These are phyloP conservation scores for Vimba vimba DNA, from an alignment of 2,113 vertebrate genomes.

Conservation along the genomic window DNA sequence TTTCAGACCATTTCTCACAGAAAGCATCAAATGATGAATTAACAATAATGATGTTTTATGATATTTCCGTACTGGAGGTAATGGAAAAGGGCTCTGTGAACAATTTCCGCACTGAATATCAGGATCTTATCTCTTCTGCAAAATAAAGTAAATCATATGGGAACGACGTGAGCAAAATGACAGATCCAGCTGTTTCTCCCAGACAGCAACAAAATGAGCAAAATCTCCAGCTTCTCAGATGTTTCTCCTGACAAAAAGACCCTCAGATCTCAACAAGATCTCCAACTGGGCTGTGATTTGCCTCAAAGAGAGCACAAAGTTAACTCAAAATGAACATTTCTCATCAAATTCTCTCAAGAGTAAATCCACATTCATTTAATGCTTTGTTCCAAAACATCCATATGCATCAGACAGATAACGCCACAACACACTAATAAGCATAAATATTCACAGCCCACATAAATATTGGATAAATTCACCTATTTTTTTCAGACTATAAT, in stretches of 20 bases:
- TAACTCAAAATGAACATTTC: not conserved
- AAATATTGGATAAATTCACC: not conserved
- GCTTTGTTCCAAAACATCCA: not conserved
- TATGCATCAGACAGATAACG: not conserved
- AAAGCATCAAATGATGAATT: not conserved
- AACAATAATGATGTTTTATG: not conserved
- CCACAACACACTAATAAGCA: not conserved
- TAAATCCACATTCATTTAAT: not conserved
- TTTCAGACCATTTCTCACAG: not conserved
- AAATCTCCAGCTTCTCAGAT: not conserved
- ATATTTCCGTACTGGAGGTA: not conserved
- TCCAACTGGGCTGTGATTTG: not conserved
- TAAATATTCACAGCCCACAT: not conserved
- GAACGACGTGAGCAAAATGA: too few species aligned
- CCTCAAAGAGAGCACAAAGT: not conserved
- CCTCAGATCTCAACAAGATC: not conserved
- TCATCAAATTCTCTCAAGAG: not conserved
- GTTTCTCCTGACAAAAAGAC: not conserved
- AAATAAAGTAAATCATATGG: not conserved
- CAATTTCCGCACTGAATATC: not conserved
- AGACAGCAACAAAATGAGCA: not conserved
- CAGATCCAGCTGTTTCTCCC: not conserved
- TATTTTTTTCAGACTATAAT: not conserved
- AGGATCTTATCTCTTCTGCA: not conserved
- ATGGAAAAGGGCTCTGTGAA: not conserved